Evolutionary conservation across 2,797 vertebrate genomes (phyloP), one percentile per base, ranked within the genome.

Genomic region (Micrastur ruficollis): DNA sequence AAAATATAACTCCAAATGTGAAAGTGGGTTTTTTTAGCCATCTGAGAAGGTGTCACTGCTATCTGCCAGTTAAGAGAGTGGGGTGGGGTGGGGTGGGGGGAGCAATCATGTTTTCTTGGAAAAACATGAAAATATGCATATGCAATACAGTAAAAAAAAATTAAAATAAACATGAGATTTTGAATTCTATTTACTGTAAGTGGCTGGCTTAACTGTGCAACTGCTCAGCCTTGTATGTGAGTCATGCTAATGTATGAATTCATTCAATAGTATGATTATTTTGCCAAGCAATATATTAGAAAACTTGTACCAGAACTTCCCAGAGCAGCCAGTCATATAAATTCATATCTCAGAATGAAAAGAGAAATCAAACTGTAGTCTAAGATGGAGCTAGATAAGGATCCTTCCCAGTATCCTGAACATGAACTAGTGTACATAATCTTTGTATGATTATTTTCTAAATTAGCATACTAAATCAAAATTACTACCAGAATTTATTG

Each of bases 131-230:
- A 94, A 78, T 95, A 94, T 95, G 86, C 95, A 68, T 76, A 94
- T 96, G 94, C 85, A 95, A 79, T 90, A 85, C 79, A 87, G 86
- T 90, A 95, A 93, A 93, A 93, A 91, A 95, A 93, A 94, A 96
- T 95, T 96, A 92, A 88, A 95, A 95, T 93, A 88, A 91, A 89
- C 76, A 87, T 44, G 47, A 89, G 86, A 87, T 65, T 96, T 94
- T 95, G 59, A 82, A 85, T 93, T 93, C 71, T 81, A 42, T 93
- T 95, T 97, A 93, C 96, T 94, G 93, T 65, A 91, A 92, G 94
- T 87, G 72, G 76, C 83, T 96, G 93, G 63, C 73, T 93, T 96
- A 94, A 93, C 78, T 82, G 59, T 92, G 47, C 76, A 81, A 93
- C 63, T 93, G 72, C 93, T 67, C 86, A 90, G 71, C 80, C 74